Base-by-base conservation (phyloP, 2,113 vertebrate species). In the Albula glossodonta region DNA sequence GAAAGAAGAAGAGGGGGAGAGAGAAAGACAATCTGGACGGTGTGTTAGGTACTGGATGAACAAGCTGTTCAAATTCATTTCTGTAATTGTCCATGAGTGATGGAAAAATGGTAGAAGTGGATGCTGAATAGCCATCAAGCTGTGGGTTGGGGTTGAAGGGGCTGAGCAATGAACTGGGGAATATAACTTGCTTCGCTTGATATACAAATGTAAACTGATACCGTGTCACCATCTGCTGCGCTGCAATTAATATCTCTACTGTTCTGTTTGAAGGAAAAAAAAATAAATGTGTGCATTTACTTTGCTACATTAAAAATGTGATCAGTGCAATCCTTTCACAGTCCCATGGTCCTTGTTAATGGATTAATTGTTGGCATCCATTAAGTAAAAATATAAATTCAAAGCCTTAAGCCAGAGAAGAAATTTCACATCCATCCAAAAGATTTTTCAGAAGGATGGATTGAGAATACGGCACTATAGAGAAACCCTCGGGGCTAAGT, bases 11-110 rank as follows among this genome's bases (percentile, higher is more conserved):
- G 88, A 87, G 87, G 89, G 52, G 31, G 83, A 22, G 41, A 51
- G 78, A 2, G 89, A 89, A 89, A 88, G 89, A 84, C 93, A 94
- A 95, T 95, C 94, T 95, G 94, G 94, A 94, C 81, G 92, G 88
- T 19, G 41, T 92, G 88, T 91, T 91, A 41, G 86, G 90, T 87
- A 92, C 91, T 85, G 82, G 91, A 88, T 90, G 92, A 93, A 92
- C 93, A 93, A 94, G 93, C 93, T 95, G 94, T 94, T 93, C 90
- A 90, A 87, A 90, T 56, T 92, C 92, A 93, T 94, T 94, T 93
- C 91, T 90, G 92, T 94, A 94, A 94, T 93, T 93, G 91, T 91
- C 91, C 88, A 89, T 93, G 93, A 94, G 92, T 94, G 91, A 94
- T 31, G n/a, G 79, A 80, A 78, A 78, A 80, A 85, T 66, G 77